These are phyloP conservation scores for Macrochelys suwanniensis DNA, from an alignment of 2,797 vertebrate species.

Conservation along the genomic window DNA sequence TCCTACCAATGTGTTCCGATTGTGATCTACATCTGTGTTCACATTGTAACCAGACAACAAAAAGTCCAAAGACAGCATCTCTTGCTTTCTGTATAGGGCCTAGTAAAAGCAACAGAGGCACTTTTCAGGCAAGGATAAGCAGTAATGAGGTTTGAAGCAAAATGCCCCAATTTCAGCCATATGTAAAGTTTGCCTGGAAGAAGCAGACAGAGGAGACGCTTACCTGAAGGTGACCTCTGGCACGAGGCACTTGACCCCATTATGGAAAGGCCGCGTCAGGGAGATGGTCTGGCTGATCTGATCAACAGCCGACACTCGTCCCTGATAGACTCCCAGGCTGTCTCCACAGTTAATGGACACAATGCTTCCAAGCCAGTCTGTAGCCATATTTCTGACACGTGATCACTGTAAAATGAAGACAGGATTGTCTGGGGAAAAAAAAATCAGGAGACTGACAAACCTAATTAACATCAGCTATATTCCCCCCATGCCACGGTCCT, in stretches of 20 bases:
- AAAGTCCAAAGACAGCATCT: not conserved
- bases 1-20: not conserved
- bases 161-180: rapidly evolving
- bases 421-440: not conserved
- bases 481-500: not conserved
- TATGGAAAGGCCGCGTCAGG: constrained; percentile 94
- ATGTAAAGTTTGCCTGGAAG: not conserved
- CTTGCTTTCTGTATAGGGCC: not conserved
- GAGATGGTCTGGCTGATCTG: constrained; percentile 97
- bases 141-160: not conserved
- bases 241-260: constrained; percentile 96
- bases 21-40: not conserved
- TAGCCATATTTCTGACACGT: constrained; percentile 85
- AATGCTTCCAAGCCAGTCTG: constrained; percentile 96
- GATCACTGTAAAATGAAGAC: constrained; percentile 21
- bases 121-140: not conserved
- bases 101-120: rapidly evolving
- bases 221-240: constrained; percentile 99
- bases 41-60: not conserved
- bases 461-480: rapidly evolving
- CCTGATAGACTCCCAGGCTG: constrained; percentile 95
- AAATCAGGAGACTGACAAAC: not conserved
- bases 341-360: constrained; percentile 98
- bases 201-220: constrained; percentile 8
- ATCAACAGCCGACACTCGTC: constrained; percentile 95